These are phyloP conservation scores for Drosophila pseudotalamancana DNA, from an alignment of 2,888 invertebrate genomes.

Conservation along the genomic window DNA sequence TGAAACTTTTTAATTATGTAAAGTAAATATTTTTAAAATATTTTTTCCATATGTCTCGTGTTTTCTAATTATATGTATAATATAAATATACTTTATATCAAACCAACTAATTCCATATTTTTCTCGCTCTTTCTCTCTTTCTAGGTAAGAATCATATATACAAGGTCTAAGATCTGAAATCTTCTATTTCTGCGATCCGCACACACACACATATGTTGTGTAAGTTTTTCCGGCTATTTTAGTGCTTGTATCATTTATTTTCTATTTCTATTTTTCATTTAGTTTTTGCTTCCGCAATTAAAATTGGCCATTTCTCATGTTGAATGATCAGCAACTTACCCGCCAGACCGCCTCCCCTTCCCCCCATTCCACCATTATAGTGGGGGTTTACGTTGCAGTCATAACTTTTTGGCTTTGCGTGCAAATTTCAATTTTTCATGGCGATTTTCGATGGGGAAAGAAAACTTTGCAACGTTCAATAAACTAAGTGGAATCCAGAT, in stretches of 20 bases:
- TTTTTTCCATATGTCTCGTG: neutral
- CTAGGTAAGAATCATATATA: conserved; percentile 60
- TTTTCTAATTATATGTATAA: neutral
- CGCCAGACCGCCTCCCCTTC: neutral
- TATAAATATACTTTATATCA: conserved; percentile 8
- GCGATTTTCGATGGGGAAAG: conserved; percentile 10
- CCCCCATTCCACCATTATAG: neutral
- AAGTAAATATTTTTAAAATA: neutral
- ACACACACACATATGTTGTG: conserved; percentile 46
- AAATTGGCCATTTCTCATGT: conserved; percentile 64
- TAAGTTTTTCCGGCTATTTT: conserved; percentile 52
- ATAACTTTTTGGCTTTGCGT: conserved; percentile 70
- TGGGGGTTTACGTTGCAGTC: conserved; percentile 11
- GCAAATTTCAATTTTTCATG: conserved; percentile 76
- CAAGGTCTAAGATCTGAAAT: conserved; percentile 1
- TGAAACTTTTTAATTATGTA: too few species aligned
- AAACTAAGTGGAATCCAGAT: conserved; percentile 50
- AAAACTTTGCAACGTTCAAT: conserved; percentile 43
- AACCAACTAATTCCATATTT: conserved; percentile 37
- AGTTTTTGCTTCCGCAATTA: conserved; percentile 71
- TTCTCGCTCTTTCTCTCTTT: conserved; percentile 41
- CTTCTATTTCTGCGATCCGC: neutral
- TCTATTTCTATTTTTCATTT: conserved; percentile 14
- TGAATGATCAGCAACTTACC: conserved; percentile 56
- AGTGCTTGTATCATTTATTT: conserved; percentile 7